Evolutionary conservation across 2,888 invertebrate species (phyloP).

Genomic region (Corbicula japonica): DNA sequence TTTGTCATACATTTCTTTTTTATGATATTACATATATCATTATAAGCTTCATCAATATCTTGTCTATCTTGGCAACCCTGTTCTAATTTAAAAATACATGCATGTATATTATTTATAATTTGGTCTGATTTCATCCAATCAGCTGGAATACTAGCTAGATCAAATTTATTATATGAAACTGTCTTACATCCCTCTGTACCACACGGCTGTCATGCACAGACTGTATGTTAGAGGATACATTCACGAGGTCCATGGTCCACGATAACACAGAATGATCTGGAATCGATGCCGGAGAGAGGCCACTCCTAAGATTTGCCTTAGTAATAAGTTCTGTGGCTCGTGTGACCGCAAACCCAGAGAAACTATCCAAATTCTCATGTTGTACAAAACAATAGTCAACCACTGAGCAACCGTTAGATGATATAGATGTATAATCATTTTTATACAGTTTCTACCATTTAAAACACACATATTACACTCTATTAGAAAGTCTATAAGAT

Average conservation of each 20-base stretch:
- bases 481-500: constrained; percentile 34
- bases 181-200: not conserved
- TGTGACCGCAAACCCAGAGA: constrained; percentile 18
- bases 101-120: too few species aligned
- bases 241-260: constrained; percentile 1
- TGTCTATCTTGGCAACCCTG: not conserved
- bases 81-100: not conserved
- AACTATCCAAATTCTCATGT: constrained; percentile 10
- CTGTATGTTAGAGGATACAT: too few species aligned
- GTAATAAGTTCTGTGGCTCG: constrained; percentile 10
- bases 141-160: not conserved
- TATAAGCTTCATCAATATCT: constrained; percentile 12
- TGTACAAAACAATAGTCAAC: constrained; percentile 29
- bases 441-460: constrained; percentile 28
- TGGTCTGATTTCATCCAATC: too few species aligned
- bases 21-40: constrained; percentile 4
- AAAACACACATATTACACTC: constrained; percentile 27
- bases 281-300: not conserved
- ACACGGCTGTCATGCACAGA: too few species aligned
- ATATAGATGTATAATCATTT: constrained; percentile 37
- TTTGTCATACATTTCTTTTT: constrained; percentile 25
- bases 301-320: not conserved
- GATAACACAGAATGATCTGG: constrained; percentile 19
- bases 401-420: constrained; percentile 30
- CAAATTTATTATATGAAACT: not conserved